These are phyloP conservation scores for Brachyhypopomus occidentalis DNA, from an alignment of 2,113 vertebrate genomes.

Conservation along the genomic window DNA sequence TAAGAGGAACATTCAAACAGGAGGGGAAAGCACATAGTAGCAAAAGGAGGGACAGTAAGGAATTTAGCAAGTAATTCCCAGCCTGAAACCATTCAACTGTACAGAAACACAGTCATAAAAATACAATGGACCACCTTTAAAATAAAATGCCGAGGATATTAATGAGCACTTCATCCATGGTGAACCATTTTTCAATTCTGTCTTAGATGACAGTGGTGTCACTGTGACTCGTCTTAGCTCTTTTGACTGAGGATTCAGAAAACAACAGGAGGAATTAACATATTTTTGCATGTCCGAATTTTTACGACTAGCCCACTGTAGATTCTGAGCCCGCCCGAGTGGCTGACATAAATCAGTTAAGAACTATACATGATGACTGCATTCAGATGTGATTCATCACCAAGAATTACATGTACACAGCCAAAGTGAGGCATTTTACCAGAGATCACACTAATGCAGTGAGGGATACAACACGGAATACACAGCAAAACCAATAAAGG, in stretches of 20 bases:
- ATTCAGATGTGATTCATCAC: conserved; percentile 43
- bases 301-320: conserved; percentile 23
- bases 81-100: neutral
- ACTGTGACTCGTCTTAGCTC: neutral
- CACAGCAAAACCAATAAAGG: neutral
- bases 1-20: neutral
- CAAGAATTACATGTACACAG: no score
- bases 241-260: neutral
- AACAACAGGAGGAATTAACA: conserved; percentile 28
- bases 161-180: conserved; percentile 4
- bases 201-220: neutral
- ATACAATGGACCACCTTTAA: neutral
- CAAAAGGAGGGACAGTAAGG: neutral
- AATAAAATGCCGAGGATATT: conserved; percentile 5
- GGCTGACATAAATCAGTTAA: conserved; percentile 45
- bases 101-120: neutral
- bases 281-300: conserved; percentile 16
- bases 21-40: neutral
- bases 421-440: conserved; percentile 30
- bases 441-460: conserved; percentile 22
- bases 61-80: neutral
- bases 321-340: conserved; percentile 20
- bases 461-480: conserved; percentile 1
- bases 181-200: neutral
- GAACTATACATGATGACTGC: neutral